These are phyloP conservation scores for Petrocephalus microphthalmus DNA, from an alignment of 2,113 vertebrate genomes.

Conservation along the genomic window DNA sequence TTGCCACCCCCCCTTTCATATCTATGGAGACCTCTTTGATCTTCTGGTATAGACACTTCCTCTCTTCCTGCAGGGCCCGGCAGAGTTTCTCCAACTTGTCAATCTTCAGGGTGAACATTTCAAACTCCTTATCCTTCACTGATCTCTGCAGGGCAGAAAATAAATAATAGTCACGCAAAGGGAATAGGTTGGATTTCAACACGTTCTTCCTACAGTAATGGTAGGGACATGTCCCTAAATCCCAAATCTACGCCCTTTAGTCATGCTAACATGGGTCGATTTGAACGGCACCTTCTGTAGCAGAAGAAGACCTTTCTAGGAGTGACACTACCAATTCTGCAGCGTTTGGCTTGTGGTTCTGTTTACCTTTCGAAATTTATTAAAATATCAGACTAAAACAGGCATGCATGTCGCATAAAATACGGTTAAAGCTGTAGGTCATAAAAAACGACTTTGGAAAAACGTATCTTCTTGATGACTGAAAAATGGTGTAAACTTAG, in stretches of 20 bases:
- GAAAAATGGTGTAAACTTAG: neutral
- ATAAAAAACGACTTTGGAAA: neutral
- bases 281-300: neutral
- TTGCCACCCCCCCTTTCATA: slow-evolving; percentile 32
- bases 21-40: slow-evolving; percentile 73
- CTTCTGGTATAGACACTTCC: slow-evolving; percentile 78
- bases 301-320: neutral
- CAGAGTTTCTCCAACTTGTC: slow-evolving; percentile 86
- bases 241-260: too few species aligned
- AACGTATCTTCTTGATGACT: neutral
- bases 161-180: neutral
- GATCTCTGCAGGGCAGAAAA: slow-evolving; percentile 43
- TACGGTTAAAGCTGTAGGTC: neutral
- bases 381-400: neutral
- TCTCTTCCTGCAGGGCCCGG: slow-evolving; percentile 83
- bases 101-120: slow-evolving; percentile 85
- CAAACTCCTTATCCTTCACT: slow-evolving; percentile 74
- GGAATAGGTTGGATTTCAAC: too few species aligned
- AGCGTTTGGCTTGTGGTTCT: neutral
- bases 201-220: too few species aligned
- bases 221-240: too few species aligned
- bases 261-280: neutral
- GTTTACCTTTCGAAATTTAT: neutral
- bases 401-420: neutral
- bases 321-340: neutral